Base-by-base conservation (phyloP, 2,888 invertebrate genomes). In the Drepanosiphum platanoidis region DNA sequence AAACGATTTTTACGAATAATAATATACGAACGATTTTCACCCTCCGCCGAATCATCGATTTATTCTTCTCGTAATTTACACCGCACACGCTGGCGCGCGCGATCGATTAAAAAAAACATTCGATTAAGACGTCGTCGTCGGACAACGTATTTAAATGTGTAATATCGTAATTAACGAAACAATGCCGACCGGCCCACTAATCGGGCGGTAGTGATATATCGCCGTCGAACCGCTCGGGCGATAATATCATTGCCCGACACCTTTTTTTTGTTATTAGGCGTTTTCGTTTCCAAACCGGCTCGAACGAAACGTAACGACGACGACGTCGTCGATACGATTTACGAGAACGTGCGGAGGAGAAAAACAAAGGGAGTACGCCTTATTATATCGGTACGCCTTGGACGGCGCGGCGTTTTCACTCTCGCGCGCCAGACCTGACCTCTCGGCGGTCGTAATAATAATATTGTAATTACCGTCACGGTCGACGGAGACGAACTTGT, bases 401-500 rank as follows among this genome's bases (percentile, higher is more conserved):
- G 52, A 9, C 52, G 27, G n/a, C 22, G 61, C 22, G 18, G 52
- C 52, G 7, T 18, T 68, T 79, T 34, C n/a, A 34, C 64, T 68
- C n/a, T 9, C 66, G 46, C n/a, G 30, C 30, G 30, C 30, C n/a
- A 42, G 8, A 13, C 39, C n/a, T n/a, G n/a, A n/a, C n/a, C n/a
- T n/a, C n/a, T n/a, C n/a, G n/a, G n/a, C n/a, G n/a, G n/a, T n/a
- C n/a, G n/a, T n/a, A n/a, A n/a, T n/a, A n/a, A 46, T 71, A 81
- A 81, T 18, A 18, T n/a, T n/a, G n/a, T n/a, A n/a, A n/a, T n/a
- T 9, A 46, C 46, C 46, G 46, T 70, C 58, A 70, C 22, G 58
- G 36, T 81, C 71, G 71, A 81, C 58, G 70, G 34, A 58, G 39
- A 81, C 39, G 71, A 81, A 71, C 71, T 71, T 58, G 71, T 81